Percentiles rank a stretch among this genome's conserved stretches.
Conservation (phyloP, 2,888 invertebrate species). For the Agriotes lineatus region DNA sequence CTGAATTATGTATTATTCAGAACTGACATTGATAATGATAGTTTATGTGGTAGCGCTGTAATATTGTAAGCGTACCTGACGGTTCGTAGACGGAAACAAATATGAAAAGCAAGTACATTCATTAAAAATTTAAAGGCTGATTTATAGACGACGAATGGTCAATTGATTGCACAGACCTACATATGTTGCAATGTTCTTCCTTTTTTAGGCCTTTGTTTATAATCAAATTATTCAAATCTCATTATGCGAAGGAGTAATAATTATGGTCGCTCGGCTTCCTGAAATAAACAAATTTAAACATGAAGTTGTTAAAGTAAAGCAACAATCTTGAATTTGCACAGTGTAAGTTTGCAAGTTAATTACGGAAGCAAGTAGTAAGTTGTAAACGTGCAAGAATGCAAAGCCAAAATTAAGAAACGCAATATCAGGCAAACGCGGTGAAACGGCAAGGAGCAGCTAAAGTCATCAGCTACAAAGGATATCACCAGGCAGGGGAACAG, state of each 20-base stretch:
- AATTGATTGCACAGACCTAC: neutral
- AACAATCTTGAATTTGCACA: no score
- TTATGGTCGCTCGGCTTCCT: no score
- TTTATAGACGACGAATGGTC: neutral
- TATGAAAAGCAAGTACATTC: conserved; percentile 21
- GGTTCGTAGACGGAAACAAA: conserved; percentile 17
- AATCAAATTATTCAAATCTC: no score
- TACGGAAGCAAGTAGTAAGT: neutral
- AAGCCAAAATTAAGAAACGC: conserved; percentile 26
- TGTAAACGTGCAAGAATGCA: neutral
- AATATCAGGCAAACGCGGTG: conserved; percentile 29
- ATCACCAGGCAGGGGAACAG: conserved; percentile 30
- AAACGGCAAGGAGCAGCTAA: conserved; percentile 30
- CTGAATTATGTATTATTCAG: conserved; percentile 58
- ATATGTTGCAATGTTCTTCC: no score
- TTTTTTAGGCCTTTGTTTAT: no score
- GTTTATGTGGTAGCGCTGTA: conserved; percentile 47
- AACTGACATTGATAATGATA: conserved; percentile 50
- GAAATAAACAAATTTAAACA: no score
- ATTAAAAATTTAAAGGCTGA: conserved; percentile 13
- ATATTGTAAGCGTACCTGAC: conserved; percentile 44
- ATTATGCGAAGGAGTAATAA: no score
- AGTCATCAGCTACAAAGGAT: conserved; percentile 37
- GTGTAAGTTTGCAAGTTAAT: no score
- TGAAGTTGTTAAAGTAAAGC: no score